phyloP scores from a whole-genome alignment of 2,888 invertebrate genomes.

The Leistus spinibarbis region DNA sequence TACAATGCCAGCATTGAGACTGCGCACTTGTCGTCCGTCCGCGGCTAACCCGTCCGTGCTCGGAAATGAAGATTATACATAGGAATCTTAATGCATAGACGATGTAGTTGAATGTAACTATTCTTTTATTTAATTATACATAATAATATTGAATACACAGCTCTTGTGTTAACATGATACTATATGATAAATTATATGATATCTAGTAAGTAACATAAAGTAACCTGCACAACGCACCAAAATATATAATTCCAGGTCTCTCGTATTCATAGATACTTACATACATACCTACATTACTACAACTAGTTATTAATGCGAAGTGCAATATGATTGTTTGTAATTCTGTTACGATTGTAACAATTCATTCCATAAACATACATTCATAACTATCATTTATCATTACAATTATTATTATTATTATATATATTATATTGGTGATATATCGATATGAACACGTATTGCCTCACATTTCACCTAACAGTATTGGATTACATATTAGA shows the following conservation, averaged over 20 bases:
- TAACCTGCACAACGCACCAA: conserved; percentile 38
- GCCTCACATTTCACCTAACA: conserved; percentile 37
- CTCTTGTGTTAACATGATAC: background rate
- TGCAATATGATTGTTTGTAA: conserved; percentile 35
- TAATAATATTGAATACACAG: conserved; percentile 14
- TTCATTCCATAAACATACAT: conserved; percentile 24
- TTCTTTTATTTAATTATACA: conserved; percentile 34
- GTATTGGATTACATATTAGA: conserved; percentile 30
- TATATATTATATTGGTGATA: conserved; percentile 35
- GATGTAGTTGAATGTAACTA: conserved; percentile 36
- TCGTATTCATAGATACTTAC: conserved; percentile 35
- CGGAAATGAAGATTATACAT: conserved; percentile 12
- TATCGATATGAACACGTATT: conserved; percentile 33
- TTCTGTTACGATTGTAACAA: conserved; percentile 31
- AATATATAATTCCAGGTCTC: conserved; percentile 39
- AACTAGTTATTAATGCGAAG: conserved; percentile 29
- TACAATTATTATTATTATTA: background rate
- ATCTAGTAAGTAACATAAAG: conserved; percentile 26
- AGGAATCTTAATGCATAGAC: conserved; percentile 34
- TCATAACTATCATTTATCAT: conserved; percentile 27
- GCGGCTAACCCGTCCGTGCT: background rate
- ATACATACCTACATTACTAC: conserved; percentile 11
- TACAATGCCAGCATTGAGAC: background rate
- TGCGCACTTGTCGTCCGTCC: background rate
- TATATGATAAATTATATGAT: conserved; percentile 12